Evolutionary conservation across 2,797 vertebrate genomes (phyloP).

Genomic region (Lagodon rhomboides): DNA sequence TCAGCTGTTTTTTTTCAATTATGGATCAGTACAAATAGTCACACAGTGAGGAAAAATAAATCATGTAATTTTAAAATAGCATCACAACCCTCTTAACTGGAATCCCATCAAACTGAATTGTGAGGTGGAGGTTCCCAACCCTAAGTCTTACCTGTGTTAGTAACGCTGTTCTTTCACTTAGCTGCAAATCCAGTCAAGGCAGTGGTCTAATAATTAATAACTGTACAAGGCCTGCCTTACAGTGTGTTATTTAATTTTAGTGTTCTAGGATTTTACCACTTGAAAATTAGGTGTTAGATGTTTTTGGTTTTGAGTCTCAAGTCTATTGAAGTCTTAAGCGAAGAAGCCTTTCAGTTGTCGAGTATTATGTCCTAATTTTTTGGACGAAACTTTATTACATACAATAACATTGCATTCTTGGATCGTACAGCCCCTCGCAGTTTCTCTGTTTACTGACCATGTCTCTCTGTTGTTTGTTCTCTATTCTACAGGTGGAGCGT

Average conservation of each 20-base stretch:
- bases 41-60: no score
- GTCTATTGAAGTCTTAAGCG: neutral
- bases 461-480: neutral
- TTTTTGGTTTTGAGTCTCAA: neutral
- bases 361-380: neutral
- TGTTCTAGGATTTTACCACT: neutral
- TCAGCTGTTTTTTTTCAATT: no score
- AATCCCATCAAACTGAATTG: no score
- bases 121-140: no score
- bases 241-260: neutral
- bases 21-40: no score
- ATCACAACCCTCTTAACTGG: no score
- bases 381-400: neutral
- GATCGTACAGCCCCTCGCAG: neutral
- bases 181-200: neutral
- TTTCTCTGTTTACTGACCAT: neutral
- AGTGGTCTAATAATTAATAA: neutral
- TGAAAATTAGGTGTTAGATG: neutral
- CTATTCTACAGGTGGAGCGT: conserved; percentile 90
- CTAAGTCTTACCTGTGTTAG: no score
- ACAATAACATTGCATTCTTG: neutral
- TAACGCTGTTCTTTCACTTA: neutral
- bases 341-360: neutral
- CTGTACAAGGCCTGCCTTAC: neutral
- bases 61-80: no score